Base-by-base conservation (phyloP, 1,140 invertebrate species). In the Macrobrachium nipponense region DNA sequence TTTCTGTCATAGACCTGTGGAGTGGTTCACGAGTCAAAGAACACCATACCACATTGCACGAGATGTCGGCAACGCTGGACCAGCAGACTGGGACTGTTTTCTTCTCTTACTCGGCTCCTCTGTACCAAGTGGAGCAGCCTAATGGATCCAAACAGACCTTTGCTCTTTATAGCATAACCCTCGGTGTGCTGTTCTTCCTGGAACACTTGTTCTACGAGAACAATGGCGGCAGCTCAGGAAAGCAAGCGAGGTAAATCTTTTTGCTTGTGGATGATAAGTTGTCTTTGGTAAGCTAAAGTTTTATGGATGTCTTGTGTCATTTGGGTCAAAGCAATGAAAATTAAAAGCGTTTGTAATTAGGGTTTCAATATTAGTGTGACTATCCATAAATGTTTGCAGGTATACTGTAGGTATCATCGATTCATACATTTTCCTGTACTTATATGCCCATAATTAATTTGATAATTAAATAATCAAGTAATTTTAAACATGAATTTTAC, bases 151-250 rank as follows among this genome's bases (percentile, higher is more conserved):
- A 44, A 11, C 43, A 62, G 27, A 86, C 84, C 12, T 60, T 86
- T 15, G 84, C 59, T 14, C 68, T 86, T 18, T 80, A 66, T 58
- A 62, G 23, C 15, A 20, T 86, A 6, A 51, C 23, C 12, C 8
- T 86, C 20, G 84, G 84, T 5, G n/a, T 86, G 10, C 18, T 80
- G 8, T 64, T 80, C 59, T 86, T 60, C 58, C 66, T 86, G 27
- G 77, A 62, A 17, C 10, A 23, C 0, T 27, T 86, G n/a, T 80
- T 86, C 27, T 66, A 66, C 7, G 77, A 86, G 66, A 61, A 23
- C 27, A 60, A 76, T 23, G 20, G 27, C 15, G 20, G 27, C 15
- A 27, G 5, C 2, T 12, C 59, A 44, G 72, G 80, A 44, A 82
- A 20, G 51, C 44, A 18, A 10, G 20, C 20, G n/a, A 59, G 20